Conservation (phyloP, 2,888 invertebrate genomes). For the Stramonita haemastoma region DNA sequence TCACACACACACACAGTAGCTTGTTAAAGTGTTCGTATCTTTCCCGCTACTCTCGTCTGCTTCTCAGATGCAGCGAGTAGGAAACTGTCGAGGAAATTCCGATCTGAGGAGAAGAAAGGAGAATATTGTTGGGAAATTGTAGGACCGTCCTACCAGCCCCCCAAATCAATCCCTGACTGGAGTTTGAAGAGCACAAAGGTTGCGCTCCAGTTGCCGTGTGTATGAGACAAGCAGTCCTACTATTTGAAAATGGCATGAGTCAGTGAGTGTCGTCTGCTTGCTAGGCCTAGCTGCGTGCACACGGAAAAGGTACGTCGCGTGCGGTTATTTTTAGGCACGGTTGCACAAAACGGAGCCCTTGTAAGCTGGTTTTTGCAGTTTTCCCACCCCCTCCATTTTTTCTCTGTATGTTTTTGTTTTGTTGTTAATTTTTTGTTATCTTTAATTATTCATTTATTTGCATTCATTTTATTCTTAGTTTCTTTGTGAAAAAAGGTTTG, state of each 20-base stretch:
- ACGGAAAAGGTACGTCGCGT: not conserved
- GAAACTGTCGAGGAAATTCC: no score
- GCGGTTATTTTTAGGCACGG: slow-evolving; percentile 27
- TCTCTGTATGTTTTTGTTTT: not conserved
- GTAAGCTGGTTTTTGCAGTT: no score
- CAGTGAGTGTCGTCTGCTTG: slow-evolving; percentile 14
- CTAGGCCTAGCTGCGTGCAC: not conserved
- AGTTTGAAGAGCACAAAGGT: not conserved
- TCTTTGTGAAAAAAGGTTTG: no score
- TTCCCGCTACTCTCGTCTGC: not conserved
- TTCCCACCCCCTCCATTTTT: not conserved
- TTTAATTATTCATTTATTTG: no score
- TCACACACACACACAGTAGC: not conserved
- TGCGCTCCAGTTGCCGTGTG: not conserved
- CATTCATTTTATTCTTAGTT: no score
- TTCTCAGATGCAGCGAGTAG: not conserved
- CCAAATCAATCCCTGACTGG: no score
- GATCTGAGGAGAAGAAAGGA: no score
- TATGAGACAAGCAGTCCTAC: not conserved
- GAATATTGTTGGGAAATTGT: no score
- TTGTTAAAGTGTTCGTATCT: no score
- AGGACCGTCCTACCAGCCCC: no score
- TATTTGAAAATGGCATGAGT: not conserved
- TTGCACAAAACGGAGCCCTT: not conserved
- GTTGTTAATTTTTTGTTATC: no score